phyloP scores from a whole-genome alignment of 2,888 invertebrate species.

The Aplocera efformata region DNA sequence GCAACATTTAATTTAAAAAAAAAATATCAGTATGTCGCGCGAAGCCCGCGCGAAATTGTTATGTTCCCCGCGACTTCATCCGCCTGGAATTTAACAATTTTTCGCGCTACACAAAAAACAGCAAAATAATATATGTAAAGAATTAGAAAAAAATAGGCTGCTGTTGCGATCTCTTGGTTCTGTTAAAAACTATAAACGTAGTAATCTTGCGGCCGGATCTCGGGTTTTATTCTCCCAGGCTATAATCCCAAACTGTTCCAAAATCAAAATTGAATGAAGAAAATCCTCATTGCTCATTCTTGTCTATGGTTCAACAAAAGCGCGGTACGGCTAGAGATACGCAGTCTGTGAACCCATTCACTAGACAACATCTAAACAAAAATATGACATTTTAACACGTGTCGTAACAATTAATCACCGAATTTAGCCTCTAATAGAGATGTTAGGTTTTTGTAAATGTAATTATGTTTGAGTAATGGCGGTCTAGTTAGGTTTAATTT shows the following conservation, averaged over 20 bases:
- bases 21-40: too few relatives aligned
- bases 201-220: too few relatives aligned
- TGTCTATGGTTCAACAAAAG: constrained; percentile 52
- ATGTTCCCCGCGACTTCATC: too few relatives aligned
- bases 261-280: constrained; percentile 44
- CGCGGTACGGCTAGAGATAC: constrained; percentile 44
- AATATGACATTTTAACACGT: constrained; percentile 35
- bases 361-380: constrained; percentile 36
- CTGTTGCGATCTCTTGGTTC: too few relatives aligned
- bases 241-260: constrained; percentile 39
- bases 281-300: constrained; percentile 35
- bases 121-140: too few relatives aligned
- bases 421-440: constrained; percentile 37
- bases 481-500: constrained; percentile 54
- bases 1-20: too few relatives aligned
- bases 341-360: constrained; percentile 53
- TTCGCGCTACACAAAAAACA: too few relatives aligned
- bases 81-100: too few relatives aligned
- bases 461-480: constrained; percentile 47
- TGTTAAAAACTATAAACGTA: too few relatives aligned
- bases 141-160: too few relatives aligned
- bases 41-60: too few relatives aligned
- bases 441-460: constrained; percentile 33
- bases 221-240: too few relatives aligned
- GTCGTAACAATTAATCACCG: constrained; percentile 46